Evolutionary conservation across 2,113 vertebrate genomes (phyloP).

Genomic region (Hippocampus abdominalis): DNA sequence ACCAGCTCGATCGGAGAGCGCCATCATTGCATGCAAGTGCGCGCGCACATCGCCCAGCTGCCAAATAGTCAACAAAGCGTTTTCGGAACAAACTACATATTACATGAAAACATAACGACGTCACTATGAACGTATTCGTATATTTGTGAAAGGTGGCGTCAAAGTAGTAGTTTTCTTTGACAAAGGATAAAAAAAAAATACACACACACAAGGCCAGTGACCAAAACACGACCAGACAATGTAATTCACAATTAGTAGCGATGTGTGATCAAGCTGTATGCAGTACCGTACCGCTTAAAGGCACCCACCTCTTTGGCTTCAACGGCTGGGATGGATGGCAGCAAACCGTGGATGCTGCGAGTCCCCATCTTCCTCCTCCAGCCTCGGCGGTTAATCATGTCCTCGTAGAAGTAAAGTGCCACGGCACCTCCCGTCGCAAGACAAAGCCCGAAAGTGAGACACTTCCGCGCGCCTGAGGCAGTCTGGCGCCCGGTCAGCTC

Average conservation of each 20-base stretch:
- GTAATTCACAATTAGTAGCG: background rate
- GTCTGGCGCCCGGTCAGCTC: conserved; percentile 21
- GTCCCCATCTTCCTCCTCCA: conserved; percentile 50
- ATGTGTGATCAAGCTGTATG: conserved; percentile 10
- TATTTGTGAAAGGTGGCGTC: background rate
- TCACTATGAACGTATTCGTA: background rate
- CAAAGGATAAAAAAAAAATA: background rate
- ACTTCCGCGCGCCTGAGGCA: conserved; percentile 17
- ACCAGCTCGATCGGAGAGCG: conserved; percentile 68
- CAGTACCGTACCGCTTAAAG: too few relatives aligned
- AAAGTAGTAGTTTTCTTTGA: background rate
- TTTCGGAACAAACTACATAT: conserved; percentile 34
- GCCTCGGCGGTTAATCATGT: conserved; percentile 22
- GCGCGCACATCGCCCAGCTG: conserved; percentile 17
- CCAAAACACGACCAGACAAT: background rate
- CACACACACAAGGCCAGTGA: conserved; percentile 10
- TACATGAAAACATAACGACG: background rate
- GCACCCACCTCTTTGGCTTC: conserved; percentile 72
- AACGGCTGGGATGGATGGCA: conserved; percentile 62
- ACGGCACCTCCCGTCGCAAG: conserved; percentile 64
- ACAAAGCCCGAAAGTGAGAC: conserved; percentile 52
- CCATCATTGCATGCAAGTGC: conserved; percentile 40
- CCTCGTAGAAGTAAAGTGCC: conserved; percentile 58
- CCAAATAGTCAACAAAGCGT: conserved; percentile 45
- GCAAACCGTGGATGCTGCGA: conserved; percentile 38